These are phyloP conservation scores for Orius laevigatus DNA, from an alignment of 1,140 invertebrate genomes.

Conservation along the genomic window DNA sequence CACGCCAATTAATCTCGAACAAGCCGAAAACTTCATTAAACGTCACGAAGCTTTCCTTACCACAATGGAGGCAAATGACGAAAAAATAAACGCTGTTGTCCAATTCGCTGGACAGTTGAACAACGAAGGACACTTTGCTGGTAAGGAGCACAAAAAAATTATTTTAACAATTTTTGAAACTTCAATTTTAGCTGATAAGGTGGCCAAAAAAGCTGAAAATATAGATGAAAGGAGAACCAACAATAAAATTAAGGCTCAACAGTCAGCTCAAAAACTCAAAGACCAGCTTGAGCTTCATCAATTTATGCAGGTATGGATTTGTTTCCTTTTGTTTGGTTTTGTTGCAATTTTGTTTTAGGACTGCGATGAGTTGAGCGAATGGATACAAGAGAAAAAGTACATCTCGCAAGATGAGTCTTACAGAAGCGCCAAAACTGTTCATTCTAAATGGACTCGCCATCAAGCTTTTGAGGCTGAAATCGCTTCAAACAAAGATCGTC, in stretches of 20 bases:
- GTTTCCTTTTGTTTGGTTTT: no score
- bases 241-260: conserved; percentile 80
- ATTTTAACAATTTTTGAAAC: neutral
- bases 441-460: conserved; percentile 98
- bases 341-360: conserved; percentile 35
- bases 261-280: conserved; percentile 82
- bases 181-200: conserved; percentile 58
- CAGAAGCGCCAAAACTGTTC: conserved; percentile 91
- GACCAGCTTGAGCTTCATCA: conserved; percentile 90
- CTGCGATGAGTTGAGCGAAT: conserved; percentile 95
- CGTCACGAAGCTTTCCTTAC: conserved; percentile 97
- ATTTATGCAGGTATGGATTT: conserved; percentile 70
- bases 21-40: conserved; percentile 93
- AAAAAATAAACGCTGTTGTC: conserved; percentile 92
- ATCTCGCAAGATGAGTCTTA: conserved; percentile 98
- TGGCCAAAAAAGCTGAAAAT: conserved; percentile 88
- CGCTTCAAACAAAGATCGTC: conserved; percentile 90
- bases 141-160: conserved; percentile 15
- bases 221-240: conserved; percentile 75
- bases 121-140: conserved; percentile 64
- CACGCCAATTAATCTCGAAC: conserved; percentile 83
- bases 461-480: conserved; percentile 99
- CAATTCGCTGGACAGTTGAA: conserved; percentile 80
- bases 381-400: conserved; percentile 98
- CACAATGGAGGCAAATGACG: conserved; percentile 99